Evolutionary conservation across 1,140 invertebrate genomes (phyloP), one percentile per base, ranked within the genome.

Genomic region (Saccostrea cuccullata): DNA sequence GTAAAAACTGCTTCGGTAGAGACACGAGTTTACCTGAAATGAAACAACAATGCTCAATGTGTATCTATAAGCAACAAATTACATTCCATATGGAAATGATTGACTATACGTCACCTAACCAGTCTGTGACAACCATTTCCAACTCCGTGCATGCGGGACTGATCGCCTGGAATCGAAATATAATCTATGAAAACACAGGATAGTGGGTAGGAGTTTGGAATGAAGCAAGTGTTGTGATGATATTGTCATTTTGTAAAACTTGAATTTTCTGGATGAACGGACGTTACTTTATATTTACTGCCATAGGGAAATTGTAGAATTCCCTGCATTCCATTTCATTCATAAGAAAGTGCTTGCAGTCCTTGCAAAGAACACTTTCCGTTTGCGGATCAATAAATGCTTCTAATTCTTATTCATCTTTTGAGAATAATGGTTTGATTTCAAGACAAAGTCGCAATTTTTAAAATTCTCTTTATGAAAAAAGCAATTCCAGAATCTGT

Each of bases 1-100:
- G 97, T 89, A 99, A 95, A 95, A 99, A 99, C 58, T 97, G 96
- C 91, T 97, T 96, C 0, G 98, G 98, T 40, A 99, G 95, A 1
- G 98, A 98, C 90, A 99, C 98, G 86, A 98, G 98, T 92, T 96
- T 95, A 64, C 93, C 95, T 95, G 86, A 40, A 92, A 91, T 82
- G 30, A 85, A 36, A n/a, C 58, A 85, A 73, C 15, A 40, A 86
- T 30, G 26, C 36, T 64, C 58, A 6, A 64, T 20, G 3, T 64
- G 13, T 60, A 9, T 13, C 58, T 8, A 47, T 47, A 8, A 47
- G 5, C 47, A 5, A 9, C 47, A 47, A 47, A 47, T 47, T 47
- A 47, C 47, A 47, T 47, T 47, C 9, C 9, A 47, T 47, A 8
- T 47, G 47, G 6, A 47, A 47, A 47, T 47, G 5, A 6, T 47